Percentiles rank a stretch among this genome's conserved stretches.
phyloP scores from a whole-genome alignment of 2,797 vertebrate genomes.

The Neoniphon sammara region DNA sequence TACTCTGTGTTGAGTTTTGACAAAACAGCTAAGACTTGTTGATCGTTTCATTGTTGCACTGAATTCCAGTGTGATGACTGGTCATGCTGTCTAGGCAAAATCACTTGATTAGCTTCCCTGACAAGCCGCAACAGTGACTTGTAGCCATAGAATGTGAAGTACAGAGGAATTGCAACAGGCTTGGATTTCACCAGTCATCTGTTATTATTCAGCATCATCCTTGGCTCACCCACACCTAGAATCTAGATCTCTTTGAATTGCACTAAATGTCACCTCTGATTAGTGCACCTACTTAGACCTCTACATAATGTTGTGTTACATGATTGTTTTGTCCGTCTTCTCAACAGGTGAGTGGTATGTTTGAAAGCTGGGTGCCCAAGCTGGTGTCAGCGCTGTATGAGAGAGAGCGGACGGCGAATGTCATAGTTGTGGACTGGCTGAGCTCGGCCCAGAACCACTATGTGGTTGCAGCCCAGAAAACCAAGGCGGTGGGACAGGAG shows the following conservation, averaged over 20 bases:
- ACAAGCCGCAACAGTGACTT: conserved; percentile 21
- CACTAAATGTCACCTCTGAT: not conserved
- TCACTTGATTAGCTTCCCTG: not conserved
- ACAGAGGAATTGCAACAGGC: not conserved
- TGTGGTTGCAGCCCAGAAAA: conserved; percentile 82
- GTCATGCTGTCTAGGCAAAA: not conserved
- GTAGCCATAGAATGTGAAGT: not conserved
- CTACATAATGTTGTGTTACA: not conserved
- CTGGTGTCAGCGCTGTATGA: conserved; percentile 83
- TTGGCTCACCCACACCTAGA: not conserved
- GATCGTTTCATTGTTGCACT: conserved; percentile 7
- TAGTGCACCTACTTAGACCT: not conserved
- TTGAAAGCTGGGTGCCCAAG: conserved; percentile 84
- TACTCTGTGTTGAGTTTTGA: not conserved
- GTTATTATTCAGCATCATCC: not conserved
- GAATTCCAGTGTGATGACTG: not conserved
- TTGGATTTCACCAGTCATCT: not conserved
- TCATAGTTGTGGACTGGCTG: conserved; percentile 87
- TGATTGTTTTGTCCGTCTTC: conserved; percentile 6
- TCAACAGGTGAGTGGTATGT: conserved; percentile 84
- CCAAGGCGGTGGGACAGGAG: conserved; percentile 81
- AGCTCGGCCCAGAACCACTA: conserved; percentile 84
- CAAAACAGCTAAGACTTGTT: conserved; percentile 8
- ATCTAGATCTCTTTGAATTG: not conserved
- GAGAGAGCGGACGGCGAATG: conserved; percentile 80